phyloP scores from a whole-genome alignment of 2,888 invertebrate species.

The Nomada goodeniana region DNA sequence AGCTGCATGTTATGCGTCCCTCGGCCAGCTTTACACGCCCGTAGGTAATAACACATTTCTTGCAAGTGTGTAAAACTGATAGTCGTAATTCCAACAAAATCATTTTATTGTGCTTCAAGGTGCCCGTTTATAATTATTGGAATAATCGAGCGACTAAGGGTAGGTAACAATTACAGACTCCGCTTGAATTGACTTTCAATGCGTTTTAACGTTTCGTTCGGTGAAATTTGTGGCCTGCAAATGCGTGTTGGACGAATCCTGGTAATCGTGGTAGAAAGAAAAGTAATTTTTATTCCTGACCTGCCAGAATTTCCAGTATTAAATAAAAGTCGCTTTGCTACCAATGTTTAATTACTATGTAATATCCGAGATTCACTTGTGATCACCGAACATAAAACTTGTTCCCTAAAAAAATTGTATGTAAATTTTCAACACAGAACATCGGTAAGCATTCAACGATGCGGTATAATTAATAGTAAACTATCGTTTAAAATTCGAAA shows the following conservation, averaged over 20 bases:
- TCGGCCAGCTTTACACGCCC: not conserved
- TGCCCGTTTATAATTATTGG: conserved; percentile 8
- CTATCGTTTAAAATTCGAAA: not conserved
- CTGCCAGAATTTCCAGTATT: too few species aligned
- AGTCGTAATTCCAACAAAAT: conserved; percentile 28
- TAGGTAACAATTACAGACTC: conserved; percentile 1
- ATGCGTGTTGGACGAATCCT: not conserved
- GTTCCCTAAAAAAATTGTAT: not conserved
- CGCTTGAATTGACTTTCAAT: not conserved
- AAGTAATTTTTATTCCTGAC: too few species aligned
- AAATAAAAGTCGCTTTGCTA: too few species aligned
- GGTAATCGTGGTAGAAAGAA: too few species aligned
- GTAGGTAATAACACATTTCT: not conserved
- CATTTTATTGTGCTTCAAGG: not conserved
- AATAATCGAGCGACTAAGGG: not conserved
- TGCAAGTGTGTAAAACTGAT: not conserved
- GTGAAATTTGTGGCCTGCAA: conserved; percentile 2
- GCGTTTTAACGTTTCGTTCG: not conserved
- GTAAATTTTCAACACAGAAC: not conserved
- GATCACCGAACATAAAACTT: too few species aligned
- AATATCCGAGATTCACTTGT: too few species aligned
- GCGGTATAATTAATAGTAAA: not conserved
- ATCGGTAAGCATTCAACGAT: too few species aligned
- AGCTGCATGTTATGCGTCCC: not conserved
- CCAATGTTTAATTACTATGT: too few species aligned